Conservation (phyloP, 2,888 invertebrate genomes). For the Eupsilia transversa region DNA sequence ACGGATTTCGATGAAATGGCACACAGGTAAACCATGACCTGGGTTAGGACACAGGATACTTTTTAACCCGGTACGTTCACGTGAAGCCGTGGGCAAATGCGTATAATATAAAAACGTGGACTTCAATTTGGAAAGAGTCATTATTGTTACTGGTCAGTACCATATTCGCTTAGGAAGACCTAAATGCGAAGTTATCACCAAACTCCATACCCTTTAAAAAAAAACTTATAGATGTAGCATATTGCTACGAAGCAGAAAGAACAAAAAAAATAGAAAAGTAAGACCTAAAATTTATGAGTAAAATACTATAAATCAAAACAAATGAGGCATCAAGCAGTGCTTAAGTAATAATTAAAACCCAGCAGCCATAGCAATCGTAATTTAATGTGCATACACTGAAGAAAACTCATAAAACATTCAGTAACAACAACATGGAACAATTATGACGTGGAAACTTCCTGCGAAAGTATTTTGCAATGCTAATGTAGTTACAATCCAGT, state of each 20-base stretch:
- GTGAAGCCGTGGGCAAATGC: too few relatives aligned
- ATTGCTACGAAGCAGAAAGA: too few relatives aligned
- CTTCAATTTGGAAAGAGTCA: background rate
- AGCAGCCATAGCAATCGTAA: background rate
- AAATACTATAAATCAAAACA: slow-evolving; percentile 14
- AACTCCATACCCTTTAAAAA: too few relatives aligned
- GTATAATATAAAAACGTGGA: too few relatives aligned
- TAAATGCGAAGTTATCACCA: too few relatives aligned
- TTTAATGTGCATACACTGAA: slow-evolving; percentile 18
- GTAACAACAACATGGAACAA: slow-evolving; percentile 28
- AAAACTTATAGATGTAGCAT: too few relatives aligned
- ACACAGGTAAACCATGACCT: too few relatives aligned
- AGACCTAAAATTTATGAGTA: slow-evolving; percentile 1
- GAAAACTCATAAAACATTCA: slow-evolving; percentile 33
- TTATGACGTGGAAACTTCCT: slow-evolving; percentile 55
- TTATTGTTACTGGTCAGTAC: background rate
- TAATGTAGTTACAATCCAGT: slow-evolving; percentile 51
- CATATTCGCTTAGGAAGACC: background rate
- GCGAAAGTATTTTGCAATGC: slow-evolving; percentile 51
- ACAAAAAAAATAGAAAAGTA: too few relatives aligned
- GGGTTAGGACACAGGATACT: too few relatives aligned
- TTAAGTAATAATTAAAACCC: slow-evolving; percentile 30
- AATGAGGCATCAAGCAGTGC: slow-evolving; percentile 21
- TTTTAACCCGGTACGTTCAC: too few relatives aligned
- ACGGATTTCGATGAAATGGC: too few relatives aligned